These are phyloP conservation scores for Phrynocephalus vlangalii DNA, from an alignment of 2,797 vertebrate genomes.

Conservation along the genomic window DNA sequence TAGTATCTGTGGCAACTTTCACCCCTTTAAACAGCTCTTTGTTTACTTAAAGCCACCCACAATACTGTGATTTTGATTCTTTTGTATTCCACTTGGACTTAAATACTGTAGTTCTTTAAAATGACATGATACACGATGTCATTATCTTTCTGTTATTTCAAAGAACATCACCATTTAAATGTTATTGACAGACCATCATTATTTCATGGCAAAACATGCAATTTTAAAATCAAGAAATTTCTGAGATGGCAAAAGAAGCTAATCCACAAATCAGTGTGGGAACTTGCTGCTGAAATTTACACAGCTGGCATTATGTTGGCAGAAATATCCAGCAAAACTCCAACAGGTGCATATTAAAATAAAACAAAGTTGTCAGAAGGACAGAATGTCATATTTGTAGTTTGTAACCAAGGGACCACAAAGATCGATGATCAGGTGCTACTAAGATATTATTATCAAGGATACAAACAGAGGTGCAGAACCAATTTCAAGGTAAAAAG, in stretches of 20 bases:
- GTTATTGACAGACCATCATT: slow-evolving; percentile 35
- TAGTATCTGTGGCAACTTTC: slow-evolving; percentile 22
- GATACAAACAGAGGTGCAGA: no score
- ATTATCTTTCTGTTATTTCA: slow-evolving; percentile 12
- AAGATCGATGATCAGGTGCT: no score
- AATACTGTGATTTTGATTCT: slow-evolving; percentile 11
- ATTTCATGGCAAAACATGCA: background rate
- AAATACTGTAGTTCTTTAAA: slow-evolving; percentile 36
- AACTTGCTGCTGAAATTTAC: background rate
- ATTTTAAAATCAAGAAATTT: slow-evolving; percentile 39
- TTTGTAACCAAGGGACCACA: no score
- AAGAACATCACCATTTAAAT: slow-evolving; percentile 35
- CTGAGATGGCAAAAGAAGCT: background rate
- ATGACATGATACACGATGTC: background rate
- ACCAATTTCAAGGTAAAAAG: no score
- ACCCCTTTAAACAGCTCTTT: background rate
- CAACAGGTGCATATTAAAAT: no score
- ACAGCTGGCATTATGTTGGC: no score
- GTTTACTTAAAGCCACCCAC: slow-evolving; percentile 29
- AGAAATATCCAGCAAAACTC: no score
- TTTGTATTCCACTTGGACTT: background rate
- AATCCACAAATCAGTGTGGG: slow-evolving; percentile 19
- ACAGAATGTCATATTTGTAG: no score
- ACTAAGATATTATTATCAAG: no score
- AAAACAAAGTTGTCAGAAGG: no score